Conservation (phyloP, 2,113 vertebrate species). For the Leiothrix lutea region DNA sequence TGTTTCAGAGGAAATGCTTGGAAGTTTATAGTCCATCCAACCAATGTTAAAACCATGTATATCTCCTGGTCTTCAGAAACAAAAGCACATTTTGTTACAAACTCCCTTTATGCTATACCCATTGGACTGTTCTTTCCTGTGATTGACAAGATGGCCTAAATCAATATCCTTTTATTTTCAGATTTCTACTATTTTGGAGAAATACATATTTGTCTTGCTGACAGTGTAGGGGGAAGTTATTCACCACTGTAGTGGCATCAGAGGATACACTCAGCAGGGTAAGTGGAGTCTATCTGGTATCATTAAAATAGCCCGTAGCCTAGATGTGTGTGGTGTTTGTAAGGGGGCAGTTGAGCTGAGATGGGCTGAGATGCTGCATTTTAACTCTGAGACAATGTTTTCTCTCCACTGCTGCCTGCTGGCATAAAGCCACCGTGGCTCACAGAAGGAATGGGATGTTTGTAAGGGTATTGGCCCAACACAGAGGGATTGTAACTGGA, state of each 20-base stretch:
- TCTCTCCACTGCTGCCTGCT: neutral
- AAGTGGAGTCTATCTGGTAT: neutral
- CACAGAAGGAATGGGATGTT: neutral
- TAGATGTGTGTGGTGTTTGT: neutral
- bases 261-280: neutral
- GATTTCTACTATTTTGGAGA: conserved; percentile 32
- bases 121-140: conserved; percentile 9
- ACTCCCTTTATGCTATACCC: neutral
- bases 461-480: neutral
- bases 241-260: neutral
- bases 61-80: neutral
- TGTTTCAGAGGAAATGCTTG: neutral
- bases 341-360: neutral
- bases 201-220: neutral
- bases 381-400: neutral
- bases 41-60: neutral
- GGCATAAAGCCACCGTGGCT: neutral
- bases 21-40: neutral
- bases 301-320: neutral
- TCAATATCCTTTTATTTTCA: conserved; percentile 48
- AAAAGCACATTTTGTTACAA: conserved; percentile 4
- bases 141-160: conserved; percentile 15
- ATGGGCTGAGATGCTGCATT: neutral
- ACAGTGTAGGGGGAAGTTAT: neutral
- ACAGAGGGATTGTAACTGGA: neutral